phyloP scores from a whole-genome alignment of 2,888 invertebrate species.

The Dicycla oo region DNA sequence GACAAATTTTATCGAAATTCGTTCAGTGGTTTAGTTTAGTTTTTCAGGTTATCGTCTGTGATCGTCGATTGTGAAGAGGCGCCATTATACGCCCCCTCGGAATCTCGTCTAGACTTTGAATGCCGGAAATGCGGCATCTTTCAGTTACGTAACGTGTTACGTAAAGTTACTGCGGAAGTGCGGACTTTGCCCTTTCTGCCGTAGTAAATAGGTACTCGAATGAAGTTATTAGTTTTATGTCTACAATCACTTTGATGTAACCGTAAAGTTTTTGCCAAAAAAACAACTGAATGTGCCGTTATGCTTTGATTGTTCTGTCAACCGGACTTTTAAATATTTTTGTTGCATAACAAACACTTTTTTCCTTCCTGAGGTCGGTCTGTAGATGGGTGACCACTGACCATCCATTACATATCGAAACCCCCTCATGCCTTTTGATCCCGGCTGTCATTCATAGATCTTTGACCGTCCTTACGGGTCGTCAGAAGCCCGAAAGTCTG shows the following conservation, averaged over 20 bases:
- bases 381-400: too few species aligned
- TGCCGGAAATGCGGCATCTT: background rate
- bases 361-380: too few species aligned
- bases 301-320: background rate
- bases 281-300: background rate
- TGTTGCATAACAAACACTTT: slow-evolving; percentile 1
- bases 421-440: too few species aligned
- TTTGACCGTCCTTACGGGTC: too few species aligned
- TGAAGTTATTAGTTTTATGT: background rate
- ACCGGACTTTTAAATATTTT: background rate
- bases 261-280: background rate
- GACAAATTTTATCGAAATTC: too few species aligned
- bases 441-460: too few species aligned
- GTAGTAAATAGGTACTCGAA: background rate
- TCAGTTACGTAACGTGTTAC: slow-evolving; percentile 32
- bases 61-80: too few species aligned
- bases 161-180: slow-evolving; percentile 20
- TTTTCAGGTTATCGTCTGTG: too few species aligned
- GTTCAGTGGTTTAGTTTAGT: too few species aligned
- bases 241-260: background rate
- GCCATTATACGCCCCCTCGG: too few species aligned
- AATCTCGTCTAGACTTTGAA: slow-evolving; percentile 1
- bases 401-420: too few species aligned
- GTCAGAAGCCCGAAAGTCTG: too few species aligned
- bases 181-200: slow-evolving; percentile 27